These are phyloP conservation scores for Gortyna flavago DNA, from an alignment of 2,888 invertebrate genomes.

Conservation along the genomic window DNA sequence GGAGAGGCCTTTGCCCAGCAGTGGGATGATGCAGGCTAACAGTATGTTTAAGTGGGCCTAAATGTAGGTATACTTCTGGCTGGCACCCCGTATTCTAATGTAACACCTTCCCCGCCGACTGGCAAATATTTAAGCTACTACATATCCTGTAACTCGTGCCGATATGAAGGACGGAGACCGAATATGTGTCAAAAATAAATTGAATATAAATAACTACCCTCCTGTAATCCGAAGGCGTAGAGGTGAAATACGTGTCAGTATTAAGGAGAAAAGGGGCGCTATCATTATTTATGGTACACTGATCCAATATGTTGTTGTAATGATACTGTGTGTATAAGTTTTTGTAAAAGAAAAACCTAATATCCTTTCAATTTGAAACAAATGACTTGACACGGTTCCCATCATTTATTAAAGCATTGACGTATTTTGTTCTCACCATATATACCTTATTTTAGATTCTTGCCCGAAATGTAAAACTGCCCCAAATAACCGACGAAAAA, in stretches of 20 bases:
- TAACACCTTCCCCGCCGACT: neutral
- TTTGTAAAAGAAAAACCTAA: neutral
- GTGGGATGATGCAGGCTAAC: too few relatives aligned
- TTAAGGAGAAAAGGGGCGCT: constrained; percentile 35
- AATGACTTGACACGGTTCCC: too few relatives aligned
- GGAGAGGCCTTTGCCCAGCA: too few relatives aligned
- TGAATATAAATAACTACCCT: constrained; percentile 33
- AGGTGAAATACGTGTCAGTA: constrained; percentile 40
- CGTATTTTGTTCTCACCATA: too few relatives aligned
- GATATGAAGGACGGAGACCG: neutral
- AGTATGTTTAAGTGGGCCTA: too few relatives aligned
- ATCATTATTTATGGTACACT: constrained; percentile 34
- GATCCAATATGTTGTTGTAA: constrained; percentile 14
- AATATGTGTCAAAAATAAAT: constrained; percentile 44
- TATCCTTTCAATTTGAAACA: neutral
- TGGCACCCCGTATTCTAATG: too few relatives aligned
- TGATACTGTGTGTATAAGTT: neutral
- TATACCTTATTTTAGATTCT: neutral
- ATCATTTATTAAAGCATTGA: neutral
- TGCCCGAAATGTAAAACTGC: too few relatives aligned
- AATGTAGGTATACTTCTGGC: too few relatives aligned
- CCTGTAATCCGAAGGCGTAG: constrained; percentile 34
- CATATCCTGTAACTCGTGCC: neutral
- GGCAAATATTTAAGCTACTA: neutral
- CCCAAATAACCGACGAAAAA: too few relatives aligned